Base-by-base conservation (phyloP, 2,113 vertebrate genomes). In the Urocolius indicus region DNA sequence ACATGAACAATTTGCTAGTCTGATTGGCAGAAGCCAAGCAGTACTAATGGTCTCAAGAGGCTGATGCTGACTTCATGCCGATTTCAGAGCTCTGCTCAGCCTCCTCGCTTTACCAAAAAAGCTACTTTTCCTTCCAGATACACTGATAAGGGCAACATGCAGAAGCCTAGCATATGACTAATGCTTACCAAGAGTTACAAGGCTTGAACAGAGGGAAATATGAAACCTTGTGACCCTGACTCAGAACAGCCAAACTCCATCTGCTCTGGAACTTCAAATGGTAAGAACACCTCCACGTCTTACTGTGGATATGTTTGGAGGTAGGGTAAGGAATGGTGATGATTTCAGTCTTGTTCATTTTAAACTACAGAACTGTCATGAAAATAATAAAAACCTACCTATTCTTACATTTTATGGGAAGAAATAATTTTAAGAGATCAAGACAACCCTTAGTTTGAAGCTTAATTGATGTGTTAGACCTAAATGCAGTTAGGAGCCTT, bases 171-270 rank as follows among this genome's bases (percentile, higher is more conserved):
- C 79, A 65, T 59, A 81, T 84, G 82, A 92, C 75, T 94, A 94
- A 92, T 49, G 84, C 58, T 87, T 69, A 73, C 51, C 57, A 67
- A 94, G 79, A 69, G 65, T 46, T 95, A 66, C 30, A 49, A 63
- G 85, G 71, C 74, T 83, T 29, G 32, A 86, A 77, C 2, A 0
- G 61, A 97, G 89, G 90, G 95, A 97, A 97, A 95, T 76, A 75
- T 43, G 90, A 94, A 96, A 93, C 95, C 94, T 83, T 90, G 41
- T 94, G 93, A 95, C 95, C 94, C 80, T 72, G 66, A 80, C 92
- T 94, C 65, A 94, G 76, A 96, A 93, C 55, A 92, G 84, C 69
- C 66, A 86, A 94, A 88, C 84, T 76, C 52, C 73, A 88, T 89
- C 81, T 75, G 87, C 72, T 86, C 84, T 92, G 49, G 65, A 85